These are phyloP conservation scores for Lasioglossum marginatum DNA, from an alignment of 2,888 invertebrate species.

Conservation along the genomic window DNA sequence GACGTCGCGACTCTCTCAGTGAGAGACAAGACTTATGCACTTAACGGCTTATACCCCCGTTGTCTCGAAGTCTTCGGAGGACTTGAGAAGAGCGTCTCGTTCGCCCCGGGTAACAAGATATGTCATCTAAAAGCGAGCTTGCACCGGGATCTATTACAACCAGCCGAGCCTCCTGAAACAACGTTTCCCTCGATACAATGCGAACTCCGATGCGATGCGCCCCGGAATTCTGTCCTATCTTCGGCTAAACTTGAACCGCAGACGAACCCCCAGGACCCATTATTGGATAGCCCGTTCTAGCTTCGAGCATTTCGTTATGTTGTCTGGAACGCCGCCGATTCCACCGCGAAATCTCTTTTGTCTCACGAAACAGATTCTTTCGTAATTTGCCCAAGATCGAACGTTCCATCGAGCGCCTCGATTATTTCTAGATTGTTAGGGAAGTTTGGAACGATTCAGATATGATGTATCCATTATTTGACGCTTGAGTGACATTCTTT, in stretches of 20 bases:
- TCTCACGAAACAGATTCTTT: not conserved
- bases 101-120: slow-evolving; percentile 54
- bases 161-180: slow-evolving; percentile 8
- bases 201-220: not conserved
- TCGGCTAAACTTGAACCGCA: slow-evolving; percentile 4
- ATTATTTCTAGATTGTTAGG: not conserved
- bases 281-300: not conserved
- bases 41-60: slow-evolving; percentile 50
- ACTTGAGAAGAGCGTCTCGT: slow-evolving; percentile 38
- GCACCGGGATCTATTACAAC: slow-evolving; percentile 9
- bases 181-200: not conserved
- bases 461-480: not conserved
- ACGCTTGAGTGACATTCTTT: not conserved
- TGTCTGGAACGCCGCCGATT: not conserved
- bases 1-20: slow-evolving; percentile 38
- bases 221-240: not conserved
- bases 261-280: slow-evolving; percentile 2
- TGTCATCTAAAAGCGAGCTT: slow-evolving; percentile 13
- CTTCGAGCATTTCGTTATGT: not conserved
- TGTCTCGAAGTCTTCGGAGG: slow-evolving; percentile 44
- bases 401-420: not conserved
- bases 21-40: slow-evolving; percentile 41
- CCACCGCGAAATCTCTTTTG: not conserved
- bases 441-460: not conserved
- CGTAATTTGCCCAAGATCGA: not conserved